Evolutionary conservation across 1,140 invertebrate species (phyloP), one percentile per base, ranked within the genome.

Genomic region (Camponotus pennsylvanicus): DNA sequence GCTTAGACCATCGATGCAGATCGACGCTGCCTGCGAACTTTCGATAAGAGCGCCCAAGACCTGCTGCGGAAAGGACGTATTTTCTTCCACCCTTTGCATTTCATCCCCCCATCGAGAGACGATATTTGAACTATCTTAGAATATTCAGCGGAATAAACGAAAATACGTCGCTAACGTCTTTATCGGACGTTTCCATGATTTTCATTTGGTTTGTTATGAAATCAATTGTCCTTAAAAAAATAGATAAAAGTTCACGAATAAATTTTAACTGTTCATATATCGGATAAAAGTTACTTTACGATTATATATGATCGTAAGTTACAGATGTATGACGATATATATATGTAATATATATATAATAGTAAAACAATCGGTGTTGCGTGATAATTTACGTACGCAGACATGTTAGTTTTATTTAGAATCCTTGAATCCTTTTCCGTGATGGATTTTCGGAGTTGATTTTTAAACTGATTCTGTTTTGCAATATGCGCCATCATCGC

Each of bases 11-110:
- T 83, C 76, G 64, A 61, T 79, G 49, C 55, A 37, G 85, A 83
- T 84, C 77, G 64, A 80, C 63, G 61, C 75, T 49, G 76, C 84
- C 77, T 85, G 76, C 75, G 76, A 80, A 27, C 75, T 67, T 59
- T 61, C 76, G 59, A 80, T 69, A 85, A 85, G 49, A 37, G 21
- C 13, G n/a, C 34, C 27, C 45, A 79, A 61, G 37, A 37, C n/a
- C 70, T 61, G 40, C 34, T 40, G 64, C 40, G 49, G 63, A 76
- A 80, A 86, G 77, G 32, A 45, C 64, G 69, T 61, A 83, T 83
- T 83, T 83, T 63, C 79, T 75, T 75, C 32, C 55, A 45, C 55
- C 55, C 40, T 75, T 75, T 83, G 79, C 79, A 73, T 83, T 49
- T 83, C 55, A 63, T 83, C n/a, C 69, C 27, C 37, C 40, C 55